Evolutionary conservation across 2,888 invertebrate species (phyloP), one percentile per base, ranked within the genome.

Genomic region (Entomobrya multifasciata): DNA sequence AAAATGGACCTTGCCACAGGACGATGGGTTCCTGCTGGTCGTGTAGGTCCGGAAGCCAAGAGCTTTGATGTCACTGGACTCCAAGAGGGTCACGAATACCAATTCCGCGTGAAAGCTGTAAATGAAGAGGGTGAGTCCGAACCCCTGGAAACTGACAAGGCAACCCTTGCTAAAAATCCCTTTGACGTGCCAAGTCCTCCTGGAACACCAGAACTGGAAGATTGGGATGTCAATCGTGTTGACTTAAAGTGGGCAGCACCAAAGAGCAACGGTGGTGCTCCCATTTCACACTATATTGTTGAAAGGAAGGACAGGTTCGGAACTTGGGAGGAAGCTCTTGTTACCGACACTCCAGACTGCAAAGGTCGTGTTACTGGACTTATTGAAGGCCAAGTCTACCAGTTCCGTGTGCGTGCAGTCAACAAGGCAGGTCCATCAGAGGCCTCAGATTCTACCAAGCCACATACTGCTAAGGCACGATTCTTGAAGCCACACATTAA

Each of bases 401-500:
- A 97, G 93, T 98, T 98, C 94, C 95, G 98, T 30, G 93, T 97
- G 90, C 95, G 97, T 91, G 98, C 98, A 88, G 96, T 97, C 27
- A 99, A 98, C 93, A 97, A 97, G 92, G 94, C 98, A 88, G 98
- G 98, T 74, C 94, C 96, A 78, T 98, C 98, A 92, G 98, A 98
- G 92, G 98, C 98, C 62, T 89, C 89, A 91, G 98, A 98, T 92
- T 95, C 95, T 86, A 97, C 98, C 25, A 97, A 97, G 92, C 96
- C 98, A 79, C 96, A 98, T 90, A 96, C 98, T 91, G 98, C 98
- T 88, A 99, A 99, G 93, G 96, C 97, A 92, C 94, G 98, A 93
- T 94, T 97, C 91, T 94, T 99, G 92, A 98, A 99, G 93, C 99
- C 99, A 55, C 96, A 97, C 92, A 99, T 99, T 92, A 98, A 99